These are phyloP conservation scores for Leucophenga varia DNA, from an alignment of 1,140 invertebrate species.

Conservation along the genomic window DNA sequence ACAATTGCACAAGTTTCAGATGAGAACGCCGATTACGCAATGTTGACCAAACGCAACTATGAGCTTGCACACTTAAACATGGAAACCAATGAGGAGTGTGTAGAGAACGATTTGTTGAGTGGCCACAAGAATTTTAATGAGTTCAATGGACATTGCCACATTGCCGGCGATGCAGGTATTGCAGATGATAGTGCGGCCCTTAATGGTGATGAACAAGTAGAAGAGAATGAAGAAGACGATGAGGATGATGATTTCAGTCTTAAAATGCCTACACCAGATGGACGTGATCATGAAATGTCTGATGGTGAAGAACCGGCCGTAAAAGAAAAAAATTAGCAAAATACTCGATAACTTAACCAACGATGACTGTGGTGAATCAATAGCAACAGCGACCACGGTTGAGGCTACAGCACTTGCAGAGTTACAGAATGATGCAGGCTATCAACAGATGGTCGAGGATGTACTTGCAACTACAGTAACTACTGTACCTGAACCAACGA, in stretches of 20 bases:
- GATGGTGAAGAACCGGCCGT: slow-evolving; percentile 49
- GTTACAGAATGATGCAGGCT: slow-evolving; percentile 18
- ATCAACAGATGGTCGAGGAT: slow-evolving; percentile 45
- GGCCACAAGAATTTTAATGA: slow-evolving; percentile 1
- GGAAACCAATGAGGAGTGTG: too few relatives aligned
- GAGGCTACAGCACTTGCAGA: slow-evolving; percentile 24
- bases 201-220: neutral
- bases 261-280: slow-evolving; percentile 41
- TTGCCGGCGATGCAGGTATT: too few relatives aligned
- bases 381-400: slow-evolving; percentile 35
- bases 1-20: too few relatives aligned
- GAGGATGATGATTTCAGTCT: slow-evolving; percentile 49
- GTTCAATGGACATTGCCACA: slow-evolving; percentile 6
- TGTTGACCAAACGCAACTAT: too few relatives aligned
- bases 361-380: slow-evolving; percentile 45
- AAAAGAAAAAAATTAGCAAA: slow-evolving; percentile 52
- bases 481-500: too few relatives aligned
- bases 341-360: slow-evolving; percentile 52
- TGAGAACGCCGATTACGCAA: too few relatives aligned
- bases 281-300: slow-evolving; percentile 46
- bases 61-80: too few relatives aligned
- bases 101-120: too few relatives aligned
- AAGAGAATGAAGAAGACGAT: slow-evolving; percentile 39
- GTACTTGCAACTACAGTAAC: slow-evolving; percentile 32
- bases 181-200: too few relatives aligned